These are phyloP conservation scores for Brachylomia viminalis DNA, from an alignment of 2,888 invertebrate species.

Conservation along the genomic window DNA sequence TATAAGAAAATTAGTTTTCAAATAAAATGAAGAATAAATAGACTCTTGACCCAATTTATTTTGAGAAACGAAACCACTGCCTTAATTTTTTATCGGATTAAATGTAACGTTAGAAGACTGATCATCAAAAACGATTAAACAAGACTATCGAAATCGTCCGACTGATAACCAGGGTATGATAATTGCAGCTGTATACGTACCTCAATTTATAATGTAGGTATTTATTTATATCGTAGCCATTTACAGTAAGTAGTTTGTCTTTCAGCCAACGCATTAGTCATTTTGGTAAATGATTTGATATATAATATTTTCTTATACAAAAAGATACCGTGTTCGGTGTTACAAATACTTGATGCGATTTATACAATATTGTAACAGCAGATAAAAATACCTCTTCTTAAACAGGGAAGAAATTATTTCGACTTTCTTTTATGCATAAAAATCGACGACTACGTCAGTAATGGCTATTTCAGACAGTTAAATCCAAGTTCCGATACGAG, in stretches of 20 bases:
- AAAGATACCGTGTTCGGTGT: too few species aligned
- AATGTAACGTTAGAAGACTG: background rate
- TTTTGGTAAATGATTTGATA: too few species aligned
- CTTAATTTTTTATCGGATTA: conserved; percentile 19
- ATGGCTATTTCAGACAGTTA: background rate
- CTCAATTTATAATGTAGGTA: background rate
- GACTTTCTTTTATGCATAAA: too few species aligned
- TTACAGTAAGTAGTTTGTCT: background rate
- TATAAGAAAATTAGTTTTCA: conserved; percentile 11
- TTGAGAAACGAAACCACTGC: background rate
- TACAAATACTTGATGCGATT: too few species aligned
- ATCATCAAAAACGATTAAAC: conserved; percentile 28
- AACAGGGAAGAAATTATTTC: too few species aligned
- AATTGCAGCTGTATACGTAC: background rate
- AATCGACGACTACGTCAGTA: too few species aligned
- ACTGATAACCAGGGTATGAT: conserved; percentile 7
- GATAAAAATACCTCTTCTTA: too few species aligned
- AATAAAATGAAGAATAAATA: conserved; percentile 7
- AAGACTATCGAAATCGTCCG: conserved; percentile 23
- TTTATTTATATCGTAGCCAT: background rate
- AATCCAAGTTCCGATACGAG: too few species aligned
- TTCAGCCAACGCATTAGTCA: background rate
- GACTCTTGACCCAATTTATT: conserved; percentile 24
- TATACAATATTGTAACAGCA: too few species aligned
- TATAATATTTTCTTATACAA: too few species aligned